phyloP scores from a whole-genome alignment of 1,140 invertebrate genomes.

The Bilobella aurantiaca region DNA sequence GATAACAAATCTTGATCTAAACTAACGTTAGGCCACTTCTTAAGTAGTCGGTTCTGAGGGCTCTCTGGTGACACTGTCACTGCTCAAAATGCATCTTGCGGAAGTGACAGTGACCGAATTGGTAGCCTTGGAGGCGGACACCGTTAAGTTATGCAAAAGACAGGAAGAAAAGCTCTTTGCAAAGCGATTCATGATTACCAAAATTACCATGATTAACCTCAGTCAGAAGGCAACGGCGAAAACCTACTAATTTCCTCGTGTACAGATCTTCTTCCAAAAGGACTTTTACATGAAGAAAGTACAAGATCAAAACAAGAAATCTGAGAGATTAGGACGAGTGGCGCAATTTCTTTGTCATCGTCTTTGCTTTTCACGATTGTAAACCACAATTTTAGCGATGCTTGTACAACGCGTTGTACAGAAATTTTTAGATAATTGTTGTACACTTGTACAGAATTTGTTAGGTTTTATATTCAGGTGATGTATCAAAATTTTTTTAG shows the following conservation, averaged over 20 bases:
- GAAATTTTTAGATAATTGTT: no score
- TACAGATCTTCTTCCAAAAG: no score
- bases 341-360: no score
- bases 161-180: neutral
- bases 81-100: neutral
- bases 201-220: neutral
- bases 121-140: neutral
- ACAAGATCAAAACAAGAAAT: neutral
- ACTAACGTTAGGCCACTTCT: neutral
- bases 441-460: no score
- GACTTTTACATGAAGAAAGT: no score
- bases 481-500: no score
- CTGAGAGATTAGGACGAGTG: neutral
- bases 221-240: neutral
- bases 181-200: slow-evolving; percentile 3
- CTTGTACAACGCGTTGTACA: no score
- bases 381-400: no score
- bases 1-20: neutral
- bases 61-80: neutral
- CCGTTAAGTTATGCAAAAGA: slow-evolving; percentile 6
- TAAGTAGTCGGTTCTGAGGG: neutral
- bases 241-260: neutral
- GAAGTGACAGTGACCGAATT: slow-evolving; percentile 3
- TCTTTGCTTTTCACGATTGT: no score
- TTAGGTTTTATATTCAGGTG: no score